Evolutionary conservation across 2,888 invertebrate genomes (phyloP).

Genomic region (Brachylomia viminalis): DNA sequence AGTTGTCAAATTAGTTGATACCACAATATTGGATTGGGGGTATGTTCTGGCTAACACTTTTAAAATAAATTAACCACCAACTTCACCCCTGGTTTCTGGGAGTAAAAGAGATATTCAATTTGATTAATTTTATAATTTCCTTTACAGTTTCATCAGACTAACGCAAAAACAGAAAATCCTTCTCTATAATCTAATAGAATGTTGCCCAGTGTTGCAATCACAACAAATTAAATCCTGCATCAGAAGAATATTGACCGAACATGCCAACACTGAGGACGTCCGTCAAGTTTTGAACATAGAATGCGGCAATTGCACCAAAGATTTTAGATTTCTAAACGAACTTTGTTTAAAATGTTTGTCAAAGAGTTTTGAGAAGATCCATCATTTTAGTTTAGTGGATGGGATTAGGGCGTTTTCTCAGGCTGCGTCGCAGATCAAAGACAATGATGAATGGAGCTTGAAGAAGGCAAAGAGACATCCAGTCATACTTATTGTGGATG

Average conservation of each 20-base stretch:
- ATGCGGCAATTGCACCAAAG: constrained; percentile 76
- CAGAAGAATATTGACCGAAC: constrained; percentile 82
- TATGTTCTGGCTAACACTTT: constrained; percentile 63
- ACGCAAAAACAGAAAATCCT: constrained; percentile 82
- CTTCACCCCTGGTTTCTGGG: too few species aligned
- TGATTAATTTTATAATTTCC: neutral
- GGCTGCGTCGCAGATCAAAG: constrained; percentile 80
- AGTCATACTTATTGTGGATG: constrained; percentile 93
- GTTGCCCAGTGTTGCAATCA: constrained; percentile 76
- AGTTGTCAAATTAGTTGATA: constrained; percentile 87
- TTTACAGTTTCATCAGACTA: constrained; percentile 80
- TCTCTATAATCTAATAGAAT: constrained; percentile 84
- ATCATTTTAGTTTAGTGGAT: constrained; percentile 81
- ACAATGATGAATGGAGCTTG: constrained; percentile 81
- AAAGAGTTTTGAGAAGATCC: constrained; percentile 79
- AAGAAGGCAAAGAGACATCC: constrained; percentile 89
- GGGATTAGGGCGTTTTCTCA: constrained; percentile 85
- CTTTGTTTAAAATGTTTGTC: constrained; percentile 83
- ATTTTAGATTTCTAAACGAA: constrained; percentile 78
- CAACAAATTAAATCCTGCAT: constrained; percentile 83
- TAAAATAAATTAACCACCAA: neutral
- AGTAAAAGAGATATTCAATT: neutral
- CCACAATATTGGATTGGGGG: constrained; percentile 88
- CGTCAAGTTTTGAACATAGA: constrained; percentile 69
- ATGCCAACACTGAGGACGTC: constrained; percentile 79